Evolutionary conservation across 2,113 vertebrate species (phyloP).

Genomic region (Eudyptes chrysolophus): DNA sequence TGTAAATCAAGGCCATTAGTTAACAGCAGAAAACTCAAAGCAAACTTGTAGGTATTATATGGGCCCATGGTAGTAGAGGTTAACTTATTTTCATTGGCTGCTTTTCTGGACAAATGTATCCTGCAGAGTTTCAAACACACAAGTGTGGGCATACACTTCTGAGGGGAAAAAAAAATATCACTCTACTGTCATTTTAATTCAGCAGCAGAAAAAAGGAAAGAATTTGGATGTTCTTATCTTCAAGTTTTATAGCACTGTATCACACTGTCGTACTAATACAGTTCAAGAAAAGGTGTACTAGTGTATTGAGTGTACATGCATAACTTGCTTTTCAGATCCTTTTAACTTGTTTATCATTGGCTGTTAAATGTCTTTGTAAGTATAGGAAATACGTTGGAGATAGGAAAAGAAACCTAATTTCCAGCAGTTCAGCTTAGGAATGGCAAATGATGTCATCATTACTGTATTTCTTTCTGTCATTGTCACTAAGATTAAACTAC

Average conservation of each 20-base stretch:
- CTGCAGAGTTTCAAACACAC: not conserved
- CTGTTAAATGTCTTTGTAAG: not conserved
- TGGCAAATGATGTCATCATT: not conserved
- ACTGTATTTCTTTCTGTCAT: not conserved
- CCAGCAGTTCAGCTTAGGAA: not conserved
- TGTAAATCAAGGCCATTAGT: not conserved
- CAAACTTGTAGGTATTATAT: not conserved
- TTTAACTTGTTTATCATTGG: not conserved
- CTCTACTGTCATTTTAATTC: not conserved
- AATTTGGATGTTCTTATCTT: not conserved
- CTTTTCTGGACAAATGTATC: not conserved
- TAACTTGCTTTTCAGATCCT: not conserved
- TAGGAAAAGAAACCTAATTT: not conserved
- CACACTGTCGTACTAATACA: not conserved
- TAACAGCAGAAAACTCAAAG: not conserved
- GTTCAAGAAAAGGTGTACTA: not conserved
- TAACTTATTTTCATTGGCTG: not conserved
- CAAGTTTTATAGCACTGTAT: not conserved
- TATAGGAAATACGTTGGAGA: not conserved
- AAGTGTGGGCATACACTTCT: not conserved
- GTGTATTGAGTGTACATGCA: not conserved
- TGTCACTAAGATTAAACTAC: not conserved
- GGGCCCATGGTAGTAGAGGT: not conserved
- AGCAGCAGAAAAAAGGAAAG: not conserved
- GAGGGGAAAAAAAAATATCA: not conserved